Evolutionary conservation across 2,888 invertebrate genomes (phyloP), one percentile per base, ranked within the genome.

Genomic region (Sialis lutaria): DNA sequence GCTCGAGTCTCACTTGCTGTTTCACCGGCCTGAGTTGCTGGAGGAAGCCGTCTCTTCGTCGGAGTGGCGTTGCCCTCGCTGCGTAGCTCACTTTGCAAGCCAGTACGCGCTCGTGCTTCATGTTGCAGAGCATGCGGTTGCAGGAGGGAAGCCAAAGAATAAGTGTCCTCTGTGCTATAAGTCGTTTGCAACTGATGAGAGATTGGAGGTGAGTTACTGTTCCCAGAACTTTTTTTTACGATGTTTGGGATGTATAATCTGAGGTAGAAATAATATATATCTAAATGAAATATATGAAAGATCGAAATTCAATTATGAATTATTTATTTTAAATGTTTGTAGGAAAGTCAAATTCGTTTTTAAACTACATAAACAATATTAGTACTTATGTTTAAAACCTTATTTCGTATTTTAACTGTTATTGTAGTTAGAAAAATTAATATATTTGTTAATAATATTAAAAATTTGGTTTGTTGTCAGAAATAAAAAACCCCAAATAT

Each of bases 121-220:
- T 44, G 58, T 62, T 1, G 45, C 44, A 9, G 44, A 51, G 39
- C 56, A 55, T 31, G 42, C 50, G 1, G 49, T 47, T 8, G 59
- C 22, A 22, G 22, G 22, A 22, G 8, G 4, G 7, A 37, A 37
- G 6, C 6, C 37, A 4, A 37, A n/a, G 37, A 37, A 10, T 2
- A 37, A 37, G 12, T 37, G 37, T 37, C 37, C 37, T 2, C 37
- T 73, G 54, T 82, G 82, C 57, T 75, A 75, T 56, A 81, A 79
- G 60, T 64, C 72, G 33, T 82, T 81, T 61, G 68, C 74, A 2
- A 69, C 74, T 6, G 68, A 72, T 51, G 77, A 79, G 46, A 66
- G 79, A 48, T 64, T 81, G 7, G 67, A 69, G 58, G 69, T 69
- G 57, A 56, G 51, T 48, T 12, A 37, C 6, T 8, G 35, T 3